A percentile compares a stretch with the other conserved stretches of the same genome.
These are phyloP conservation scores for Eupithecia exiguata DNA, from an alignment of 2,888 invertebrate genomes.

Conservation along the genomic window DNA sequence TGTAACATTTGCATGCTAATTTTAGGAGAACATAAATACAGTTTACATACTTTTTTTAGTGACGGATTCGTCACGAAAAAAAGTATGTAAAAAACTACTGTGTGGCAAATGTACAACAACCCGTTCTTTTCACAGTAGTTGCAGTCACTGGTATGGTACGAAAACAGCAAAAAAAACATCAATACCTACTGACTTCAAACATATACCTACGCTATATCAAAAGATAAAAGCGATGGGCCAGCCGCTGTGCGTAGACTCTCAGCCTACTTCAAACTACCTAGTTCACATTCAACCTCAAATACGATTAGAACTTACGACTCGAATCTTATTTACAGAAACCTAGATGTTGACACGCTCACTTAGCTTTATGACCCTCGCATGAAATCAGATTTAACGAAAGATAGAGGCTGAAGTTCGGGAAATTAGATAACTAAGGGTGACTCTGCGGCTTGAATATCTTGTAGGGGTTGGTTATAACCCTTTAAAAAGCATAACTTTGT, in stretches of 20 bases:
- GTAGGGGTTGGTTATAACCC: constrained; percentile 35
- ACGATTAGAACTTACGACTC: constrained; percentile 16
- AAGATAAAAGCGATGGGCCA: not conserved
- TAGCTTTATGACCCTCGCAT: constrained; percentile 28
- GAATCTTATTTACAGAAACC: constrained; percentile 31
- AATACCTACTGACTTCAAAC: not conserved
- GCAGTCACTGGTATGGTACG: too few relatives aligned
- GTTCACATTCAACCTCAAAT: not conserved
- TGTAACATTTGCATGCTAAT: too few relatives aligned
- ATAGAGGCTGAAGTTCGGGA: constrained; percentile 31
- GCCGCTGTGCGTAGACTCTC: not conserved
- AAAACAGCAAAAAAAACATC: not conserved
- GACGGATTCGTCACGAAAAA: too few relatives aligned
- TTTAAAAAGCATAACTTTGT: constrained; percentile 51
- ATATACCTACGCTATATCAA: not conserved
- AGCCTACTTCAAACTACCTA: not conserved
- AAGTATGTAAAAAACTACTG: too few relatives aligned
- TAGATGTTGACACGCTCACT: constrained; percentile 32
- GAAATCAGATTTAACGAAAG: constrained; percentile 33
- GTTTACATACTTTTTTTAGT: too few relatives aligned
- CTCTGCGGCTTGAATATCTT: constrained; percentile 35
- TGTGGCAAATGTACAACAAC: too few relatives aligned
- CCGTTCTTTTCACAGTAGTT: too few relatives aligned
- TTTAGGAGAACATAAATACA: too few relatives aligned
- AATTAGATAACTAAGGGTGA: constrained; percentile 30